Conservation (phyloP, 2,113 vertebrate genomes). For the Chloroceryle aenea region DNA sequence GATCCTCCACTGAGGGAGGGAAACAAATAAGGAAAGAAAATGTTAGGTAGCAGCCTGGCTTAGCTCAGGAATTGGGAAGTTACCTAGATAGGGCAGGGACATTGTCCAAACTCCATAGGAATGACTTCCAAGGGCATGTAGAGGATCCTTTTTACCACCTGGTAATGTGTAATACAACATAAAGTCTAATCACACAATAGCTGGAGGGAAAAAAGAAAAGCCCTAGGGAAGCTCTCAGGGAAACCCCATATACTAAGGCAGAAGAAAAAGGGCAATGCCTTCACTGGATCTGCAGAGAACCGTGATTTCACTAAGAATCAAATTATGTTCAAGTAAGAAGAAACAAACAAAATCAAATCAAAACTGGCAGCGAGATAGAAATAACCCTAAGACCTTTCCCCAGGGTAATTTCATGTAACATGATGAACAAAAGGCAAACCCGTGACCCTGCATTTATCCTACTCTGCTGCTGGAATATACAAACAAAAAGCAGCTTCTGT, state of each 20-base stretch:
- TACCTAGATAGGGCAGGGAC: background rate
- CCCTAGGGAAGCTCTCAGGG: background rate
- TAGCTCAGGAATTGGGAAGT: background rate
- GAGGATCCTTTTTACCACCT: background rate
- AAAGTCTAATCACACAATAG: background rate
- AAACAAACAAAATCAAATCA: background rate
- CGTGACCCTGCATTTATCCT: background rate
- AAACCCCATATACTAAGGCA: background rate
- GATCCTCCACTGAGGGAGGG: background rate
- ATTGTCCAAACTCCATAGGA: background rate
- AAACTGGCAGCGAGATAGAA: background rate
- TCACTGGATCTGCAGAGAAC: background rate
- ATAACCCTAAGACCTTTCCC: background rate
- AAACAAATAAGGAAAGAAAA: background rate
- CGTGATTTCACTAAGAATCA: background rate
- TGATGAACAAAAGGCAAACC: background rate
- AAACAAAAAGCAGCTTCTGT: background rate
- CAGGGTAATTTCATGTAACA: background rate
- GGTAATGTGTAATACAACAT: background rate
- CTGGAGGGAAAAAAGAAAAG: background rate
- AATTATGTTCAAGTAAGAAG: background rate
- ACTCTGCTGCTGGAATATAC: background rate
- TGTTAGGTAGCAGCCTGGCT: background rate
- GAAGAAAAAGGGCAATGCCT: background rate
- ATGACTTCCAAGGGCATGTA: background rate